A percentile compares a stretch with the other conserved stretches of the same genome.
Conservation (phyloP, 2,797 vertebrate species). For the Bovichtus variegatus region DNA sequence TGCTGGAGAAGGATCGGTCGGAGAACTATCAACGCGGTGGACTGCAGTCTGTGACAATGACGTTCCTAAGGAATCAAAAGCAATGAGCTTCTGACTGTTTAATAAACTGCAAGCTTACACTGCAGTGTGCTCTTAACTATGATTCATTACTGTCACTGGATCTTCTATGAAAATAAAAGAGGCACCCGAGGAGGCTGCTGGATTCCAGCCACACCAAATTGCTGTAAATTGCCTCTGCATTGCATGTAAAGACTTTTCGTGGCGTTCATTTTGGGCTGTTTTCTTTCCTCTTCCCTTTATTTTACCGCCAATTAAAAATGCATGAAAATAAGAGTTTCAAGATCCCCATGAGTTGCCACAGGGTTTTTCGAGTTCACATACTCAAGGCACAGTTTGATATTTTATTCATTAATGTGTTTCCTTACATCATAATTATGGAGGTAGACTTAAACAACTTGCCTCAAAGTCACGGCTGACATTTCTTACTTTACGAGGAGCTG, state of each 20-base stretch:
- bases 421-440: constrained; percentile 75
- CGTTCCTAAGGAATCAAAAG: constrained; percentile 78
- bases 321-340: constrained; percentile 76
- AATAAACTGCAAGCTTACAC: constrained; percentile 84
- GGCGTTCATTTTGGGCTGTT: constrained; percentile 69
- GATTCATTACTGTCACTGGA: constrained; percentile 86
- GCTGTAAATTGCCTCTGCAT: constrained; percentile 80
- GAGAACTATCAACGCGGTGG: constrained; percentile 53
- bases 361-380: constrained; percentile 70
- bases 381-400: constrained; percentile 71
- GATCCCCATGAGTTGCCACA: constrained; percentile 52
- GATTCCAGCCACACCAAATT: constrained; percentile 77
- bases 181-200: constrained; percentile 75
- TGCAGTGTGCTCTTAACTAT: constrained; percentile 84
- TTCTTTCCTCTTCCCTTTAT: constrained; percentile 62
- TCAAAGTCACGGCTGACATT: constrained; percentile 69
- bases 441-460: constrained; percentile 61
- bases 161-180: constrained; percentile 86
- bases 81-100: constrained; percentile 84
- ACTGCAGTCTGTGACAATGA: constrained; percentile 80
- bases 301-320: constrained; percentile 80
- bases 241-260: constrained; percentile 72
- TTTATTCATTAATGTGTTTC: constrained; percentile 79
- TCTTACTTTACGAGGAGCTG: constrained; percentile 41
- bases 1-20: constrained; percentile 30